Evolutionary conservation across 2,797 vertebrate species (phyloP).

Genomic region (Adrianichthys oophorus): DNA sequence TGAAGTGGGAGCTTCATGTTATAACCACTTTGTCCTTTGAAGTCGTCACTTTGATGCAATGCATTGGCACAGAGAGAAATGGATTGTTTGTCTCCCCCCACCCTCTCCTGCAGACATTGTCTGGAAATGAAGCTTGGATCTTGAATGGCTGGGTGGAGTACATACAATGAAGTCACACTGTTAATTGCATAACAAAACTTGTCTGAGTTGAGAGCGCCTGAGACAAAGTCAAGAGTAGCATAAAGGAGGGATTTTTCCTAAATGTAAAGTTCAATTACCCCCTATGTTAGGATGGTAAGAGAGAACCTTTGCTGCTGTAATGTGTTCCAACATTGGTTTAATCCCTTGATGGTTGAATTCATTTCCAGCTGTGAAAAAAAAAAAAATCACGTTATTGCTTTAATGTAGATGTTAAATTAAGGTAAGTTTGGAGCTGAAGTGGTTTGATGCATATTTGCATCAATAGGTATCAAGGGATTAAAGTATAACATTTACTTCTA

Average conservation of each 20-base stretch:
- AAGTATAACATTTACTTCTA: too few species aligned
- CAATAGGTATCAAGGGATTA: too few species aligned
- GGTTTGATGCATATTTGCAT: too few species aligned
- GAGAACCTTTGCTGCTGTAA: background rate
- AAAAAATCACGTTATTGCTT: too few species aligned
- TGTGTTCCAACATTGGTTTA: too few species aligned
- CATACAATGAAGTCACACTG: slow-evolving; percentile 52
- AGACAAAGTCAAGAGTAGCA: slow-evolving; percentile 48
- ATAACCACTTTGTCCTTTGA: slow-evolving; percentile 38
- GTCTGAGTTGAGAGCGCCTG: slow-evolving; percentile 55
- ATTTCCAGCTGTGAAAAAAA: too few species aligned
- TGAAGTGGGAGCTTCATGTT: slow-evolving; percentile 8
- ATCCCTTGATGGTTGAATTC: too few species aligned
- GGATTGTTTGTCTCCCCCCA: slow-evolving; percentile 69
- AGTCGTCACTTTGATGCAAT: slow-evolving; percentile 41
- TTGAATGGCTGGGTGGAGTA: slow-evolving; percentile 51
- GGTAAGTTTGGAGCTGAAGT: too few species aligned
- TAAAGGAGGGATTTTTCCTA: slow-evolving; percentile 17
- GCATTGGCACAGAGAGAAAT: slow-evolving; percentile 39
- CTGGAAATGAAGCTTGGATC: slow-evolving; percentile 51
- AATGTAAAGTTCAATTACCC: slow-evolving; percentile 4
- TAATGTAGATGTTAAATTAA: too few species aligned
- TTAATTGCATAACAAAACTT: slow-evolving; percentile 66
- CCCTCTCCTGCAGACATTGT: slow-evolving; percentile 57
- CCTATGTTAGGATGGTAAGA: background rate